Evolutionary conservation across 2,888 invertebrate genomes (phyloP).

Genomic region (Nemapogon koenigi): DNA sequence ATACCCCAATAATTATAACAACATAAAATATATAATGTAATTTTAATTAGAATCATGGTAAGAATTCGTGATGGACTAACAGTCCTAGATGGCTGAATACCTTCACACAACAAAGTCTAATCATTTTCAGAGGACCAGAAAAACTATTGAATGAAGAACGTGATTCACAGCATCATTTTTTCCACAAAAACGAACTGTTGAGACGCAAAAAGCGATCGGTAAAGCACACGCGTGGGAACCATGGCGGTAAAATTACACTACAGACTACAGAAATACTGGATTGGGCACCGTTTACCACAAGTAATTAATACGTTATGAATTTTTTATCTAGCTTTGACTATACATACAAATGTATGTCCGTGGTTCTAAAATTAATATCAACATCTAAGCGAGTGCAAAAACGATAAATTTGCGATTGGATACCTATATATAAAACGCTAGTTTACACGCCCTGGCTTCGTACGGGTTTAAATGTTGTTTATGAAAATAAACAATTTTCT

Average conservation of each 20-base stretch:
- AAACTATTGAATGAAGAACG: constrained; percentile 48
- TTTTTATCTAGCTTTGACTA: too few relatives aligned
- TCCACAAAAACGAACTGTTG: constrained; percentile 38
- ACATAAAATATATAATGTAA: background rate
- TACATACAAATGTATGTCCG: too few relatives aligned
- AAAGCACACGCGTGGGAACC: constrained; percentile 61
- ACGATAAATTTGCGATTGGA: too few relatives aligned
- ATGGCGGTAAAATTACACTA: constrained; percentile 17
- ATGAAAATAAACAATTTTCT: too few relatives aligned
- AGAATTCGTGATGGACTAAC: constrained; percentile 4
- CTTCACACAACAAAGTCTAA: constrained; percentile 14
- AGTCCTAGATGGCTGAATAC: constrained; percentile 13
- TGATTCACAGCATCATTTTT: constrained; percentile 49
- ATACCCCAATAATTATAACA: background rate
- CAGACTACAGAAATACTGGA: constrained; percentile 15
- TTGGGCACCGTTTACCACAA: too few relatives aligned
- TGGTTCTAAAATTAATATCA: too few relatives aligned
- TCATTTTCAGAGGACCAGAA: constrained; percentile 18
- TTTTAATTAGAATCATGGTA: background rate
- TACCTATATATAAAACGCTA: too few relatives aligned
- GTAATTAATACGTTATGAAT: too few relatives aligned
- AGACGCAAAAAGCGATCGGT: constrained; percentile 50
- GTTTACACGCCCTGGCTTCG: too few relatives aligned
- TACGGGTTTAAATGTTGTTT: too few relatives aligned
- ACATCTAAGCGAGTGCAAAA: too few relatives aligned